These are phyloP conservation scores for Ganaspis sp. DNA, from an alignment of 1,140 invertebrate genomes.

Conservation along the genomic window DNA sequence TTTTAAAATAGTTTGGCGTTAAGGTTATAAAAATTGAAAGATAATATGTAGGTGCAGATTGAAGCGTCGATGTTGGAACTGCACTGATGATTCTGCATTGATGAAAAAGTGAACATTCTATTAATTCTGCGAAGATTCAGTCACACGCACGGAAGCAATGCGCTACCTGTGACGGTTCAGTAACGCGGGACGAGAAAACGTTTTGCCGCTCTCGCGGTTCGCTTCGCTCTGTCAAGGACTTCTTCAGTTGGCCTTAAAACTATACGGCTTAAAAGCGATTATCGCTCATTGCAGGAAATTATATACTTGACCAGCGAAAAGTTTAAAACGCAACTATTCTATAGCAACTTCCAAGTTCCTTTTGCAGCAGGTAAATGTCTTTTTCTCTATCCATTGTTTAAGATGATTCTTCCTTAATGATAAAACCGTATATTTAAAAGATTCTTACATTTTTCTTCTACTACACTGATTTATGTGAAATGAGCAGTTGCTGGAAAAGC, in stretches of 20 bases:
- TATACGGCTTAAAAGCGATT: conserved; percentile 50
- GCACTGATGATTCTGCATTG: neutral
- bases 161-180: neutral
- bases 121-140: conserved; percentile 39
- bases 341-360: neutral
- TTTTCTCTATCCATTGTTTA: neutral
- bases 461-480: neutral
- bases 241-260: conserved; percentile 54
- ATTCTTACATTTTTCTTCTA: neutral
- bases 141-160: conserved; percentile 32
- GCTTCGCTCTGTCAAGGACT: conserved; percentile 54
- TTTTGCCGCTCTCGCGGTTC: conserved; percentile 51
- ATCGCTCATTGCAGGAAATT: conserved; percentile 50
- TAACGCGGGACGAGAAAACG: conserved; percentile 40
- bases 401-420: neutral
- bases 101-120: conserved; percentile 35
- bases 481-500: neutral
- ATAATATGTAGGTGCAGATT: neutral
- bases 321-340: neutral
- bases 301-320: conserved; percentile 35
- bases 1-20: no score
- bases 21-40: neutral
- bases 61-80: neutral
- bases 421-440: neutral
- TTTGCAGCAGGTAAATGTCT: neutral